Conservation (phyloP, 2,113 vertebrate genomes). For the Glareola pratincola region DNA sequence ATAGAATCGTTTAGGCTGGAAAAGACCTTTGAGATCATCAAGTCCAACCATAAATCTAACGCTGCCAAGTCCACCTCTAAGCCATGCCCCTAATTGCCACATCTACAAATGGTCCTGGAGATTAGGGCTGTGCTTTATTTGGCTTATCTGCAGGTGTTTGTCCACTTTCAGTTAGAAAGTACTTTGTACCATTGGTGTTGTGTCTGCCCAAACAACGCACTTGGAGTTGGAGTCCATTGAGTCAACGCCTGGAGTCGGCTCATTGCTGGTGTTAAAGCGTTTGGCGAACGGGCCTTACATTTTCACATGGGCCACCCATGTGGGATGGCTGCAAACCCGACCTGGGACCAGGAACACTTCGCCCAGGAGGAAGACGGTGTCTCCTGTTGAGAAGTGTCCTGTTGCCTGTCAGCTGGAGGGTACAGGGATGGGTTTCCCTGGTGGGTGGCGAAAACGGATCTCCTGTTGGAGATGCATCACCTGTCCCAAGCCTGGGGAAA, state of each 20-base stretch:
- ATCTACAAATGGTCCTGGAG: neutral
- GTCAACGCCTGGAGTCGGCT: neutral
- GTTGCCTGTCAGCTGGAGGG: neutral
- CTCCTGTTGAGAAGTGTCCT: neutral
- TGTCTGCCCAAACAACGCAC: neutral
- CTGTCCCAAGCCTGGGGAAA: neutral
- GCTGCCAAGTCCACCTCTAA: neutral
- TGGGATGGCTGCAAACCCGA: neutral
- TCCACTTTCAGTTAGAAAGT: neutral
- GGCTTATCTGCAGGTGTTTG: neutral
- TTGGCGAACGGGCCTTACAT: neutral
- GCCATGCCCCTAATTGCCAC: neutral
- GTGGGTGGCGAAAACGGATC: neutral
- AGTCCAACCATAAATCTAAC: neutral
- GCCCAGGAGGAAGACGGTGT: rapidly evolving
- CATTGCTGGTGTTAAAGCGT: neutral
- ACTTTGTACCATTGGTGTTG: neutral
- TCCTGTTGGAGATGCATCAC: neutral
- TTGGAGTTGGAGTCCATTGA: neutral
- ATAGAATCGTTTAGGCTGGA: neutral
- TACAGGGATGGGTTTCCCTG: neutral
- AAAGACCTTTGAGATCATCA: neutral
- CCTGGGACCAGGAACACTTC: neutral
- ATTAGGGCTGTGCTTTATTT: neutral
- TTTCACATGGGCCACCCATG: neutral